A percentile compares a stretch with the other conserved stretches of the same genome.
These are phyloP conservation scores for Nomada ferruginata DNA, from an alignment of 2,888 invertebrate genomes.

Conservation along the genomic window DNA sequence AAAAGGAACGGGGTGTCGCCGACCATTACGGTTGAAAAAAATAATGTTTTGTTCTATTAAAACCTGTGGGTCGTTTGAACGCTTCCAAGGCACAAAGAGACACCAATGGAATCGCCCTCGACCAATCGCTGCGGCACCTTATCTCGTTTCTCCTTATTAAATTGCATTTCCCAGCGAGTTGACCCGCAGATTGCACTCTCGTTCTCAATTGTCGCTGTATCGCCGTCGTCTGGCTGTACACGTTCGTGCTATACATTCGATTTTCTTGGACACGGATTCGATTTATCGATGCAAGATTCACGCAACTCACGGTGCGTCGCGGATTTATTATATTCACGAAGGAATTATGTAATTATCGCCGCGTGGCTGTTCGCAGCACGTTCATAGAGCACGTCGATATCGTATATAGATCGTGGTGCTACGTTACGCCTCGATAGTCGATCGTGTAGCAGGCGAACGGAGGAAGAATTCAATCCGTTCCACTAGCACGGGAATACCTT, in stretches of 20 bases:
- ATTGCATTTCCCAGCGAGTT: slow-evolving; percentile 57
- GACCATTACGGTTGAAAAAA: background rate
- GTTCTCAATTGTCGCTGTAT: slow-evolving; percentile 47
- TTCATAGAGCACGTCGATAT: background rate
- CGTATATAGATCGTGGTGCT: background rate
- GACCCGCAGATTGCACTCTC: slow-evolving; percentile 58
- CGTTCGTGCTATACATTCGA: slow-evolving; percentile 2
- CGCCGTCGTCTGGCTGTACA: slow-evolving; percentile 25
- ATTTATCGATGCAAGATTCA: background rate
- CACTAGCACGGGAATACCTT: background rate
- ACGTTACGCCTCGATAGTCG: slow-evolving; percentile 38
- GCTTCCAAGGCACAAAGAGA: slow-evolving; percentile 3
- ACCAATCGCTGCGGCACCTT: slow-evolving; percentile 35
- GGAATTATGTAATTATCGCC: slow-evolving; percentile 1
- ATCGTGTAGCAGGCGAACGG: slow-evolving; percentile 54
- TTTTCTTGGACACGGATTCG: slow-evolving; percentile 7
- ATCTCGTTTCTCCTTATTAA: slow-evolving; percentile 36
- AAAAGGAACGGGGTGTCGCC: too few relatives aligned
- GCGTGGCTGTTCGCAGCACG: background rate
- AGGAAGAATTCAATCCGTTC: slow-evolving; percentile 32
- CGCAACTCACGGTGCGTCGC: background rate
- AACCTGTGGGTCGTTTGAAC: background rate
- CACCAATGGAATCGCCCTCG: slow-evolving; percentile 28
- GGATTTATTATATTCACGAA: background rate
- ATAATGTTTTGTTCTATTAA: background rate